Evolutionary conservation across 2,797 vertebrate species (phyloP).

Genomic region (Sarcophilus harrisii): DNA sequence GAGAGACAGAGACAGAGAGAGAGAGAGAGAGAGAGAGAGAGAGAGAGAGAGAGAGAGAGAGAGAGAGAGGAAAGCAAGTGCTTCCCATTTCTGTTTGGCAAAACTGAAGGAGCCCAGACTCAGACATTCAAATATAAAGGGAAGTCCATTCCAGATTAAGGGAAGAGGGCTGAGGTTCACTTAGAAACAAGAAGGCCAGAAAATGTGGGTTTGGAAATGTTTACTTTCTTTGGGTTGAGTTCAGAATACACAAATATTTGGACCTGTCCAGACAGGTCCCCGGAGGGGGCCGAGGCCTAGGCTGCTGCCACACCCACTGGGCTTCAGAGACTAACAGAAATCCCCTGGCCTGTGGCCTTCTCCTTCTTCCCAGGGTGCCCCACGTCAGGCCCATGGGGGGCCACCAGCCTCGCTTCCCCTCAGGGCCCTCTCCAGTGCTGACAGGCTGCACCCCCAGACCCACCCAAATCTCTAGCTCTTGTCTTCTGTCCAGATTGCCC

Average conservation of each 20-base stretch:
- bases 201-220: no score
- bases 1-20: no score
- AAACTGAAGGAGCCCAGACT: no score
- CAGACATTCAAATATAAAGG: no score
- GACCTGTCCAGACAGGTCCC: background rate
- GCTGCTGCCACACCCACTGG: background rate
- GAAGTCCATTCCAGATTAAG: no score
- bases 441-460: background rate
- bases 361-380: background rate
- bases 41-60: no score
- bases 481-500: background rate
- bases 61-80: no score
- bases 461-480: background rate
- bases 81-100: no score
- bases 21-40: no score
- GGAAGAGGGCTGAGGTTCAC: no score
- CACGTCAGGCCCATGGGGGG: background rate
- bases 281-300: background rate
- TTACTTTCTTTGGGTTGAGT: no score
- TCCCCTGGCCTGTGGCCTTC: background rate
- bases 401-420: background rate
- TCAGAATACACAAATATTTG: background rate
- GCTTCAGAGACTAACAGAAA: background rate
- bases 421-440: background rate
- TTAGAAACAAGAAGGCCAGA: no score